Evolutionary conservation across 2,797 vertebrate genomes (phyloP).

Genomic region (Buceros bicornis): DNA sequence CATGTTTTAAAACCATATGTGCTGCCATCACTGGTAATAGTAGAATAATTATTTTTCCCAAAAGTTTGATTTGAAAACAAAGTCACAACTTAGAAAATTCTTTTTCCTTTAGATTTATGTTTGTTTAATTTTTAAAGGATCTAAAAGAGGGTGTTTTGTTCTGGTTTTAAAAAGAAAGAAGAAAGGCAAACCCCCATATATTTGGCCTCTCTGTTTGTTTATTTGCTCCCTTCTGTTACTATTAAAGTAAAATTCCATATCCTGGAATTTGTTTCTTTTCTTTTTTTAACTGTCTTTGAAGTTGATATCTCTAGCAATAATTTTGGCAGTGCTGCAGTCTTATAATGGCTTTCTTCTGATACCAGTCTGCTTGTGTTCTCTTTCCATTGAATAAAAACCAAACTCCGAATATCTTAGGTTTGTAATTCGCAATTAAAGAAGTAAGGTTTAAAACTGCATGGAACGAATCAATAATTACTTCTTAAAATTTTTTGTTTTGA

Average conservation of each 20-base stretch:
- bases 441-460: constrained; percentile 8
- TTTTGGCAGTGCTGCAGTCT: constrained; percentile 26
- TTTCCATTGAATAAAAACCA: neutral
- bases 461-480: neutral
- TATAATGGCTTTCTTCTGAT: constrained; percentile 22
- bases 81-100: neutral
- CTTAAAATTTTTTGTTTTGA: neutral
- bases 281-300: constrained; percentile 60
- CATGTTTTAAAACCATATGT: neutral
- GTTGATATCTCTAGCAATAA: neutral
- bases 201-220: constrained; percentile 38
- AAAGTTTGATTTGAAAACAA: constrained; percentile 1
- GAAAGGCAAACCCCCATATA: neutral
- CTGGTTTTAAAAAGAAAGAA: constrained; percentile 6
- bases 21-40: neutral
- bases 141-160: neutral
- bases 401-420: neutral
- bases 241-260: constrained; percentile 28
- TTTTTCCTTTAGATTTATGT: neutral
- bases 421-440: neutral
- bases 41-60: neutral
- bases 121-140: neutral
- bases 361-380: neutral
- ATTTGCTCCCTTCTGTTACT: constrained; percentile 26
- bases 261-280: constrained; percentile 41